These are phyloP conservation scores for Paracentrotus lividus DNA, from an alignment of 53 echinoderm and acorn worm species.

Conservation along the genomic window DNA sequence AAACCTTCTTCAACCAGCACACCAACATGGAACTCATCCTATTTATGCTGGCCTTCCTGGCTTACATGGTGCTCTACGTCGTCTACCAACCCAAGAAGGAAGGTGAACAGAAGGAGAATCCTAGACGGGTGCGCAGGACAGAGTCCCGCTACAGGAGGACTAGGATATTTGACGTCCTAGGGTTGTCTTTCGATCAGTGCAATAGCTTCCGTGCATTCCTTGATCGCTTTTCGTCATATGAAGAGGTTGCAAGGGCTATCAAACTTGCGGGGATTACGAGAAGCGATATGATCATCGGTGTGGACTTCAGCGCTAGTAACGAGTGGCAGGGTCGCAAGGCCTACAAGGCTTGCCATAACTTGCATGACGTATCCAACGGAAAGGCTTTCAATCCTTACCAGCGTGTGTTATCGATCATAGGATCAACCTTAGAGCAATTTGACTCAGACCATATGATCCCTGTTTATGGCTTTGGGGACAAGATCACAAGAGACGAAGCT, in stretches of 20 bases:
- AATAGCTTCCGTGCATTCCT: constrained; percentile 90
- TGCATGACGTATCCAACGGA: constrained; percentile 86
- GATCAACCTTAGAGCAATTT: constrained; percentile 95
- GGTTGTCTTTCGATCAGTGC: constrained; percentile 87
- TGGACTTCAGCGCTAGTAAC: constrained; percentile 98
- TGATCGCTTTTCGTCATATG: constrained; percentile 88
- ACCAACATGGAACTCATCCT: constrained; percentile 80
- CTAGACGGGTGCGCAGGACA: constrained; percentile 56
- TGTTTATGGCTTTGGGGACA: constrained; percentile 93
- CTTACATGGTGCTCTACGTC: constrained; percentile 81
- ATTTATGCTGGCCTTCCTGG: constrained; percentile 81
- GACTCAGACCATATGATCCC: constrained; percentile 96
- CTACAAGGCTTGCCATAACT: constrained; percentile 74
- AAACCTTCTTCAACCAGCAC: constrained; percentile 51
- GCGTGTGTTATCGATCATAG: constrained; percentile 88
- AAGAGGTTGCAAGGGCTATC: constrained; percentile 90
- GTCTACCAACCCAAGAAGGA: constrained; percentile 80
- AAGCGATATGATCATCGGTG: constrained; percentile 91
- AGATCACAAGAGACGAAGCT: constrained; percentile 69
- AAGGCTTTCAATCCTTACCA: constrained; percentile 97
- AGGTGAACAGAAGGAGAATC: constrained; percentile 70
- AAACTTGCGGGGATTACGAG: constrained; percentile 90
- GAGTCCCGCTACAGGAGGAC: constrained; percentile 83
- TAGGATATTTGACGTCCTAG: constrained; percentile 89
- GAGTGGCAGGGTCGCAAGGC: constrained; percentile 96